Percentiles rank a stretch among this genome's conserved stretches.
These are phyloP conservation scores for Chydorus sphaericus DNA, from an alignment of 2,888 invertebrate genomes.

Conservation along the genomic window DNA sequence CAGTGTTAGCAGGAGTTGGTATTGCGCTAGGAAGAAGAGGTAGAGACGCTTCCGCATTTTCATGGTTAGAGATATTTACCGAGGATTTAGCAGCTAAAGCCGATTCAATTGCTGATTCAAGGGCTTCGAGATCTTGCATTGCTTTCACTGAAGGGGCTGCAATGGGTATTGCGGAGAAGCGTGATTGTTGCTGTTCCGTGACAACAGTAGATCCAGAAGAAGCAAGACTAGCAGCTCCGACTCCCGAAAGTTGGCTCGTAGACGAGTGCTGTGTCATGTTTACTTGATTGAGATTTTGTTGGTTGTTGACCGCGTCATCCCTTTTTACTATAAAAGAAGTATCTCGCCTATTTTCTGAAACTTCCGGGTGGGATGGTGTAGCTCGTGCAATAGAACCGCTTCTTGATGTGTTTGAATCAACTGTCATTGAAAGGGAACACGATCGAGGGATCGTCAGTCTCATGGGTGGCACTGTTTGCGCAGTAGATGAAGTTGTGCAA, in stretches of 20 bases:
- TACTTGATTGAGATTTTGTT: too few species aligned
- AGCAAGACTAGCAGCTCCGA: too few species aligned
- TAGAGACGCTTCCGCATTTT: background rate
- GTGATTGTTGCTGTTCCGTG: too few species aligned
- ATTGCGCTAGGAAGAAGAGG: background rate
- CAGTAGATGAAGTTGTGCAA: background rate
- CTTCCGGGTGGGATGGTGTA: too few species aligned
- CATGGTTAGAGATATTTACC: background rate
- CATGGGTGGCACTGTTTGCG: background rate
- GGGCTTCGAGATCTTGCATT: constrained; percentile 13
- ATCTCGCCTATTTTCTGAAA: too few species aligned
- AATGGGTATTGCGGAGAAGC: constrained; percentile 1
- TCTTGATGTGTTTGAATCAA: background rate
- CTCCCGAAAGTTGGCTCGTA: too few species aligned
- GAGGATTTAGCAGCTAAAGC: constrained; percentile 3
- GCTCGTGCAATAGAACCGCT: too few species aligned
- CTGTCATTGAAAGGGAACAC: background rate
- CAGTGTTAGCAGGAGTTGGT: background rate
- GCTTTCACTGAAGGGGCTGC: constrained; percentile 11
- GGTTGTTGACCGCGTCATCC: too few species aligned
- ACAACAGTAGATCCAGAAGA: too few species aligned
- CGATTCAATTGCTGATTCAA: constrained; percentile 9
- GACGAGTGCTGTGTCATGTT: too few species aligned
- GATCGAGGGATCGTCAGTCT: background rate
- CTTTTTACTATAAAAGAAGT: too few species aligned